A percentile compares a stretch with the other conserved stretches of the same genome.
Evolutionary conservation across 35 echinoderm and acorn worm species (phyloP).

Genomic region (Hemicentrotus pulcherrimus): DNA sequence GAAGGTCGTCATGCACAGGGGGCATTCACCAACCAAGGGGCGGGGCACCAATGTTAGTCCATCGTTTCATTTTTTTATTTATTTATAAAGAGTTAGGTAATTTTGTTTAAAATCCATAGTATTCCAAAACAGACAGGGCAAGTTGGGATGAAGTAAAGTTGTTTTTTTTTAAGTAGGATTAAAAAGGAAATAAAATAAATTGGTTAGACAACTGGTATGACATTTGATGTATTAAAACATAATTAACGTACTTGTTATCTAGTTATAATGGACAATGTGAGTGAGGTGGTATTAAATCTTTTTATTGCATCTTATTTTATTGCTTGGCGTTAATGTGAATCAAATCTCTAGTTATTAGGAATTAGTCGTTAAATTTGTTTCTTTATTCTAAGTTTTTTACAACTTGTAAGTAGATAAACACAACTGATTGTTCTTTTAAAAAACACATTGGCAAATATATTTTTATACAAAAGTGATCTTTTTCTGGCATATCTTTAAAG

Average conservation of each 20-base stretch:
- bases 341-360: background rate
- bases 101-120: background rate
- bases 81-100: constrained; percentile 4
- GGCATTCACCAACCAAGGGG: constrained; percentile 43
- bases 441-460: background rate
- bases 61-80: constrained; percentile 20
- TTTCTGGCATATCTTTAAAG: background rate
- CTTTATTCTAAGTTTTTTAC: background rate
- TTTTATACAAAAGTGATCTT: background rate
- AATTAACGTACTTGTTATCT: background rate
- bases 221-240: background rate
- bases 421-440: background rate
- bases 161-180: constrained; percentile 27
- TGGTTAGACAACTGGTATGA: constrained; percentile 25
- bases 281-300: background rate
- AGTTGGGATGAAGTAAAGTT: background rate
- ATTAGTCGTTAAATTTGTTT: background rate
- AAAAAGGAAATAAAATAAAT: constrained; percentile 44
- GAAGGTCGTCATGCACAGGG: constrained; percentile 32
- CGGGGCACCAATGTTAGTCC: constrained; percentile 47
- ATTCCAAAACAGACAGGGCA: constrained; percentile 26
- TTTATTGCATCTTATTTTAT: background rate
- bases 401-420: background rate
- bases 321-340: constrained; percentile 2
- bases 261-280: background rate